Base-by-base conservation (phyloP, 2,113 vertebrate genomes). In the Uria aalge region DNA sequence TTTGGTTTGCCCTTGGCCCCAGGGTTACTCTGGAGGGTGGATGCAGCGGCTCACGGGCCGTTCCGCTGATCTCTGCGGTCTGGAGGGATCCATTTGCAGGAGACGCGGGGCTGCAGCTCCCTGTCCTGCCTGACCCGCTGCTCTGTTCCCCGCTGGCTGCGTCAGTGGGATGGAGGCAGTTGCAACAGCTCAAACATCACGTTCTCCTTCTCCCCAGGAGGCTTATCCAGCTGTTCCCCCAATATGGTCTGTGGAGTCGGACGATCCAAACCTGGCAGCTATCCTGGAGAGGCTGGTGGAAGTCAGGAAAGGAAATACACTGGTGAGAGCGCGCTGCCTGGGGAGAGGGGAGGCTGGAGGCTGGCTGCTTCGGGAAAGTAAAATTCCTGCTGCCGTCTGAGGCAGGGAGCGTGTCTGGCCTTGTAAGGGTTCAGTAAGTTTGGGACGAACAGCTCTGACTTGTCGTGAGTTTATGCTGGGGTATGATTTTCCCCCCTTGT, bases 241-340 rank as follows among this genome's bases (percentile, higher is more conserved):
- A 0, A 99, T 99, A 88, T 99, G 99, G 99, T 99, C 99, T 13
- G 99, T 99, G 98, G 99, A 99, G 96, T 99, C 99, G 5, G 99
- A 99, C 30, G 99, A 99, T 95, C 99, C 99, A 3, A 99, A 99
- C 97, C 97, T 99, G 98, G 98, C 99, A 52, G 99, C 99, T 96
- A 99, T 99, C 93, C 97, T 99, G 98, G 99, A 99, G 97, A 98
- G 99, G 80, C 97, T 99, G 94, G 99, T 99, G 90, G 99, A 99
- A 98, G 99, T 99, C 96, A 98, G 99, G 95, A 99, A 98, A 98
- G 99, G 99, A 96, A 99, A 98, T 74, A 99, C 99, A 1, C 97
- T 99, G 99, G 99, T 99, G 98, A 97, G 96, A 48, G 57, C 22
- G 15, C 0, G 0, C 67, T 85, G 72, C 40, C 21, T 3, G 22